These are phyloP conservation scores for Wasmannia auropunctata DNA, from an alignment of 1,140 invertebrate species.

Conservation along the genomic window DNA sequence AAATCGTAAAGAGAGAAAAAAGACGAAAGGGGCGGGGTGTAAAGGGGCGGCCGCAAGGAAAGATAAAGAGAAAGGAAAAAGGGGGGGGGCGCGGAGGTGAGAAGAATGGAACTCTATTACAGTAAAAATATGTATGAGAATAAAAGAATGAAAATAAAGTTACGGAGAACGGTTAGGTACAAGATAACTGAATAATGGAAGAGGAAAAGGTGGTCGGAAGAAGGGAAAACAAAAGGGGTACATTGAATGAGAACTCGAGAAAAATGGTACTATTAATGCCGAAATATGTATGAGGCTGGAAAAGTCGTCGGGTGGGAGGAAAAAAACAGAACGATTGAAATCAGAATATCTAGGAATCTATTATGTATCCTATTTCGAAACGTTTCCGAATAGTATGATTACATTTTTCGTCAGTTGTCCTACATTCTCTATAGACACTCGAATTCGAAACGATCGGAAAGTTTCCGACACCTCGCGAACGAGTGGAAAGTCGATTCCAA, in stretches of 20 bases:
- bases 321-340: slow-evolving; percentile 21
- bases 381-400: background rate
- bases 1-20: background rate
- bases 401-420: background rate
- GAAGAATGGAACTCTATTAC: slow-evolving; percentile 49
- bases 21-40: background rate
- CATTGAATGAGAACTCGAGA: slow-evolving; percentile 22
- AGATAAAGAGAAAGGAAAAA: background rate
- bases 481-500: background rate
- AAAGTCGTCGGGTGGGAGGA: background rate
- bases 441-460: background rate
- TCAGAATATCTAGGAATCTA: background rate
- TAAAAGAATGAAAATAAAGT: slow-evolving; percentile 48
- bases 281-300: slow-evolving; percentile 43
- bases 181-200: slow-evolving; percentile 56
- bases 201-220: slow-evolving; percentile 20
- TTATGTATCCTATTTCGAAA: background rate
- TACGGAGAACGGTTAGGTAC: slow-evolving; percentile 29
- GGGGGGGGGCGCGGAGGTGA: background rate
- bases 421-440: background rate
- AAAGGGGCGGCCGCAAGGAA: background rate
- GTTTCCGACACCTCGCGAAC: background rate
- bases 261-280: slow-evolving; percentile 46
- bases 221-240: slow-evolving; percentile 34
- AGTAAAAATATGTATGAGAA: slow-evolving; percentile 56